A percentile compares a stretch with the other conserved stretches of the same genome.
Evolutionary conservation across 2,797 vertebrate species (phyloP).

Genomic region (Chrosomus eos): DNA sequence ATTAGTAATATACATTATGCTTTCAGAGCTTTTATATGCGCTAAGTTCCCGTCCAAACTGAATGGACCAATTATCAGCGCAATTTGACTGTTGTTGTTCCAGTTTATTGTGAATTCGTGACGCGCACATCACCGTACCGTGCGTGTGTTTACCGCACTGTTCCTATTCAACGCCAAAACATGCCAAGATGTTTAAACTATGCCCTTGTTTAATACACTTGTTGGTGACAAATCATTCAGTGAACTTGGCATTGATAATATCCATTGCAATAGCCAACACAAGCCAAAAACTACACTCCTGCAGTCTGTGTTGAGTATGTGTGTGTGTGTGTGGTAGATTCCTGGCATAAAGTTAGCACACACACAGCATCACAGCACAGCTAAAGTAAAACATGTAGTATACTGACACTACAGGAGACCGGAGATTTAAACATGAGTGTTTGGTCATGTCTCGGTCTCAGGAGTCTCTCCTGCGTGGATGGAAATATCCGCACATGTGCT

Average conservation of each 20-base stretch:
- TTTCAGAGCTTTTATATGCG: too few species aligned
- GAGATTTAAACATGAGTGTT: background rate
- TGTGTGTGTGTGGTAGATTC: background rate
- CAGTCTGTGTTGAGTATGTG: background rate
- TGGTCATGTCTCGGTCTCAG: background rate
- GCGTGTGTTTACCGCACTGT: too few species aligned
- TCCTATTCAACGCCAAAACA: too few species aligned
- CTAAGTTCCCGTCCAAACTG: too few species aligned
- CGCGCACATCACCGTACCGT: too few species aligned
- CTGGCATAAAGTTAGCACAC: background rate
- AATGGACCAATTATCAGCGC: too few species aligned
- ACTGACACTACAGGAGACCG: background rate
- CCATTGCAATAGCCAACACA: background rate
- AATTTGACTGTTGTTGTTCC: too few species aligned
- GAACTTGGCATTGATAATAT: background rate
- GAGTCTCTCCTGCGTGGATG: background rate
- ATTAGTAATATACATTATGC: too few species aligned
- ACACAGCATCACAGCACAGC: background rate
- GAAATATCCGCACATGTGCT: constrained; percentile 23
- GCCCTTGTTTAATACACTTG: background rate
- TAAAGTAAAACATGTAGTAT: background rate
- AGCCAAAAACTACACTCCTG: background rate
- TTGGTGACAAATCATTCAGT: background rate
- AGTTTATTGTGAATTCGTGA: too few species aligned
- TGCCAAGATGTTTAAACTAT: too few species aligned